Evolutionary conservation across 2,113 vertebrate species (phyloP), one percentile per base, ranked within the genome.

Genomic region (Melierax canorus): DNA sequence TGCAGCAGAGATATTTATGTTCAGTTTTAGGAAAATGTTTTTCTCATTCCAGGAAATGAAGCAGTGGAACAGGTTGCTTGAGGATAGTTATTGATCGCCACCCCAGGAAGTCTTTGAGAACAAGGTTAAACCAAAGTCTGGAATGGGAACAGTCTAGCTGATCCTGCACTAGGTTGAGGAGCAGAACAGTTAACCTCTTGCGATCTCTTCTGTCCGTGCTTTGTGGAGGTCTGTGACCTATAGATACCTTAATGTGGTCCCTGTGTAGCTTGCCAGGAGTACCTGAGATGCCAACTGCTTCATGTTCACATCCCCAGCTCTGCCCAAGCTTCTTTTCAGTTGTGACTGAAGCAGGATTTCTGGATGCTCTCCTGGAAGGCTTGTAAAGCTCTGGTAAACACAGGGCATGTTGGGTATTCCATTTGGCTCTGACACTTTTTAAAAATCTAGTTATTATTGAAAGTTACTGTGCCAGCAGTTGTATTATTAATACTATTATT

Each of bases 401-500:
- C 41, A 55, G 55, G 46, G 45, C 41, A 85, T 62, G 39, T 32
- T 58, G 60, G 50, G 72, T 72, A 85, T 79, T 58, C 56, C 71
- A 66, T 88, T 69, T 81, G 77, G 41, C 58, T 94, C 76, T 86
- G 74, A 88, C 71, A 85, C 80, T 91, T 85, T 29, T 79, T 68
- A 90, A 92, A 95, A 96, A 83, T 86, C 77, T 55, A 90, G 74
- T 82, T 91, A 77, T 83, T 95, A 83, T 55, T 92, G 85, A 88
- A 91, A 96, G 91, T 71, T 91, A 83, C 89, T 50, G 38, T 80
- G 81, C 84, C 74, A 63, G 76, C 64, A 94, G 66, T 80, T 96
- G 91, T 86, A 94, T 95, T 96, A 95, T 95, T 97, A 97, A 94
- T 96, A 72, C 24, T 89, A 84, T 94, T 94, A 94, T 96, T 95